phyloP scores from a whole-genome alignment of 2,888 invertebrate species.

The Empis livida region DNA sequence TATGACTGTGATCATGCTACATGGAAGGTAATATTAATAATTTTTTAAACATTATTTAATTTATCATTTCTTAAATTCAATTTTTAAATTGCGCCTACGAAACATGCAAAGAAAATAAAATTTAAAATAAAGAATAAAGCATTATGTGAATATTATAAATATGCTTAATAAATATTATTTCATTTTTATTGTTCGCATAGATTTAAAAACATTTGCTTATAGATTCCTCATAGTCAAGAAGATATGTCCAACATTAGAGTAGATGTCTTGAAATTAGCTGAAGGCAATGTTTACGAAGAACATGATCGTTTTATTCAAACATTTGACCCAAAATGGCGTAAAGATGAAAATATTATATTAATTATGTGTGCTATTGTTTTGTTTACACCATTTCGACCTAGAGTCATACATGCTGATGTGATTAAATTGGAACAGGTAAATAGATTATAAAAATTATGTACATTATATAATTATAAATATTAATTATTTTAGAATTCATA shows the following conservation, averaged over 20 bases:
- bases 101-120: too few species aligned
- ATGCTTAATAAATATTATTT: too few species aligned
- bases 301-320: constrained; percentile 75
- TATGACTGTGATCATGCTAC: constrained; percentile 75
- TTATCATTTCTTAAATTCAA: background rate
- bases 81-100: background rate
- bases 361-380: constrained; percentile 83
- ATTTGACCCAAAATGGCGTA: constrained; percentile 73
- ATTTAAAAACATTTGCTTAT: constrained; percentile 9
- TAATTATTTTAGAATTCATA: constrained; percentile 59
- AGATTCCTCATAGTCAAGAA: constrained; percentile 69
- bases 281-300: constrained; percentile 77
- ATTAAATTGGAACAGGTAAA: constrained; percentile 71
- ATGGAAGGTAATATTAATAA: constrained; percentile 58
- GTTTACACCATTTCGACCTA: constrained; percentile 71
- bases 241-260: constrained; percentile 68
- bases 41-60: background rate
- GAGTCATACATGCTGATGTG: constrained; percentile 71
- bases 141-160: too few species aligned
- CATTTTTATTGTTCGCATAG: too few species aligned
- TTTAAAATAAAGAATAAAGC: too few species aligned
- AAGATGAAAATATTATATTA: constrained; percentile 80
- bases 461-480: background rate
- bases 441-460: background rate
- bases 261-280: constrained; percentile 81